Percentiles rank a stretch among this genome's conserved stretches.
Evolutionary conservation across 2,888 invertebrate species (phyloP).

Genomic region (Nymphalis urticae): DNA sequence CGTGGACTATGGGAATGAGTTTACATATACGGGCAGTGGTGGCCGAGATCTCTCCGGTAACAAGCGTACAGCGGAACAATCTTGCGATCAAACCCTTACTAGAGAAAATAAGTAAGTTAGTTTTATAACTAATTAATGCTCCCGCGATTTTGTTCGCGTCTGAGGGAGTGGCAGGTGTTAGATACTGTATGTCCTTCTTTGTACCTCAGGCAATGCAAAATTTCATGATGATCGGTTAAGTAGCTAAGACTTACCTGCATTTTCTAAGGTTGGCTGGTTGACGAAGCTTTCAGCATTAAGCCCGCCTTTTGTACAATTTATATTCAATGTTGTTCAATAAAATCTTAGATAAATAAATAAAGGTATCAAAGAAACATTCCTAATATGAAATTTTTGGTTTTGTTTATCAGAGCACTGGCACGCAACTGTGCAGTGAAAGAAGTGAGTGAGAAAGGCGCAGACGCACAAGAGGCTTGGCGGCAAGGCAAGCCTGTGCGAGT

Average conservation of each 20-base stretch:
- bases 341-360: no score
- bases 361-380: no score
- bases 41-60: constrained; percentile 92
- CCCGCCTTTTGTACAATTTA: no score
- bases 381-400: no score
- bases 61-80: constrained; percentile 89
- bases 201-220: no score
- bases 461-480: constrained; percentile 85
- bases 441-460: constrained; percentile 84
- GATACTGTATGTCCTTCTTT: not conserved
- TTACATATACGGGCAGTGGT: constrained; percentile 92
- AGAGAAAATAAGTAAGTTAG: constrained; percentile 85
- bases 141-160: not conserved
- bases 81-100: constrained; percentile 89
- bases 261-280: no score
- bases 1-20: constrained; percentile 89
- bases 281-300: no score
- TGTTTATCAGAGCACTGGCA: constrained; percentile 84
- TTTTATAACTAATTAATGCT: not conserved
- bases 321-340: no score
- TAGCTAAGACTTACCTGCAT: no score
- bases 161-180: not conserved
- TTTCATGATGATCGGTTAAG: no score
- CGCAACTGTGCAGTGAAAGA: constrained; percentile 86
- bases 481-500: constrained; percentile 90